Conservation (phyloP, 2,797 vertebrate species). For the Kryptopterus vitreolus region DNA sequence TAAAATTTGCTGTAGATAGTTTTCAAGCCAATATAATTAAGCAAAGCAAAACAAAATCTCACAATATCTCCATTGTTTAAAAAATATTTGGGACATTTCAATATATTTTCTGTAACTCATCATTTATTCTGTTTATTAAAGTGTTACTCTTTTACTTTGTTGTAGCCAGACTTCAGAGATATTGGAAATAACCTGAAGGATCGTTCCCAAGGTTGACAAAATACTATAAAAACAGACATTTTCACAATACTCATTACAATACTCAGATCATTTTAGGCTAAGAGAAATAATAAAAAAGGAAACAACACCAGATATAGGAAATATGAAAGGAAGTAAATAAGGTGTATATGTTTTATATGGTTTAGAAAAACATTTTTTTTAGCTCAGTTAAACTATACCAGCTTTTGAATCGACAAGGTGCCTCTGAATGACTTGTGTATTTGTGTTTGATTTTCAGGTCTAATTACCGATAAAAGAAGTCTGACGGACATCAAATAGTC, state of each 20-base stretch:
- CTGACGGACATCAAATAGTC: slow-evolving; percentile 21
- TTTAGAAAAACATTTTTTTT: background rate
- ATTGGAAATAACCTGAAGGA: background rate
- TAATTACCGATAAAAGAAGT: slow-evolving; percentile 15
- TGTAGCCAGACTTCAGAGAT: background rate
- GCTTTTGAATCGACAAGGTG: background rate
- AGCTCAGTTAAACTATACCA: background rate
- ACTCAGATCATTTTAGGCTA: background rate
- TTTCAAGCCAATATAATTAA: background rate
- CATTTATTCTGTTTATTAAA: too few relatives aligned
- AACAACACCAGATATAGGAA: background rate
- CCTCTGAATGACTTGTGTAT: background rate
- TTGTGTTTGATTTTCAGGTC: slow-evolving; percentile 11
- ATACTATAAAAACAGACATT: slow-evolving; percentile 1
- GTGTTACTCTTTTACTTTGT: background rate
- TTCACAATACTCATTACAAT: background rate
- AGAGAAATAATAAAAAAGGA: background rate
- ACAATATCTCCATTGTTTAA: too few relatives aligned
- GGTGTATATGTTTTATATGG: background rate
- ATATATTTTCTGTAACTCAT: background rate
- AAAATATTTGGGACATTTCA: background rate
- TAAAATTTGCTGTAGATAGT: background rate
- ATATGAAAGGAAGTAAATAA: background rate
- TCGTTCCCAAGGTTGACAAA: background rate
- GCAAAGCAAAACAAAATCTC: background rate